Evolutionary conservation across 2,797 vertebrate genomes (phyloP).

Genomic region (Rhinichthys osculus): DNA sequence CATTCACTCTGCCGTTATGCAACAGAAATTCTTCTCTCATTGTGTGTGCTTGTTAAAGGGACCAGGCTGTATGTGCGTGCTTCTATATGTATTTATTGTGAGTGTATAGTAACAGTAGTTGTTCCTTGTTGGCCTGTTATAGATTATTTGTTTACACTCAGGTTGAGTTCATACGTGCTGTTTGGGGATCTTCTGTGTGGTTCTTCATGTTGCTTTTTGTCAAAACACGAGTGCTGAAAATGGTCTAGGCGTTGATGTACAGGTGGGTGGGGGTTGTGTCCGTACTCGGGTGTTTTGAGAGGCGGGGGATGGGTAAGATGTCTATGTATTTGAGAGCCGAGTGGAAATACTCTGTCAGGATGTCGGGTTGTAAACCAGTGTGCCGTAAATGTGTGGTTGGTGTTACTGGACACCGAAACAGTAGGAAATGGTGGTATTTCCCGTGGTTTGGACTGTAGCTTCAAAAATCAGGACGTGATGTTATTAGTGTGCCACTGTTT

Average conservation of each 20-base stretch:
- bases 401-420: slow-evolving; percentile 20
- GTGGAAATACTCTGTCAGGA: slow-evolving; percentile 34
- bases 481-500: slow-evolving; percentile 5
- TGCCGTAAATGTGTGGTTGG: slow-evolving; percentile 6
- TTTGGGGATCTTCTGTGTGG: not conserved
- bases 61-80: not conserved
- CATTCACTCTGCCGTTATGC: slow-evolving; percentile 38
- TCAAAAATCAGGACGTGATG: not conserved
- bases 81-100: not conserved
- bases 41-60: not conserved
- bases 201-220: not conserved
- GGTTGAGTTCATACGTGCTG: not conserved
- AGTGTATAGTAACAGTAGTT: not conserved
- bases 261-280: slow-evolving; percentile 9
- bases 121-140: not conserved
- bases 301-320: not conserved
- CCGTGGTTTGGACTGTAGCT: not conserved
- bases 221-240: not conserved
- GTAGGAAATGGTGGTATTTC: slow-evolving; percentile 1
- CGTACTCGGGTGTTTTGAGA: slow-evolving; percentile 1
- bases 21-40: slow-evolving; percentile 24
- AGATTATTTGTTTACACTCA: slow-evolving; percentile 9
- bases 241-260: not conserved
- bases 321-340: slow-evolving; percentile 24
- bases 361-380: slow-evolving; percentile 4